These are phyloP conservation scores for Anastrepha ludens DNA, from an alignment of 1,140 invertebrate genomes.

Conservation along the genomic window DNA sequence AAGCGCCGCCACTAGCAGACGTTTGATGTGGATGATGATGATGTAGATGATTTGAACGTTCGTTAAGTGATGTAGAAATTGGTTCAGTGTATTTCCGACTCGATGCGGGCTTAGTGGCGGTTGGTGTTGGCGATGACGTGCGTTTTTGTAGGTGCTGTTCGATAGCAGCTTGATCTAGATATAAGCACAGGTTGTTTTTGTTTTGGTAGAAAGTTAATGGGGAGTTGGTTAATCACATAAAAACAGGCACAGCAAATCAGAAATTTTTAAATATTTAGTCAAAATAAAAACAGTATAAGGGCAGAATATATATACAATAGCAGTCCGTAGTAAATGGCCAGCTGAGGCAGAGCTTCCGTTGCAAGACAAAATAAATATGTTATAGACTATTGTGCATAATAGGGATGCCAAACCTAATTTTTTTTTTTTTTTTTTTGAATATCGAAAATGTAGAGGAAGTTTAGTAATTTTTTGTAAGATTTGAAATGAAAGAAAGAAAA, in stretches of 20 bases:
- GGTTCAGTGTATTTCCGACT: constrained; percentile 53
- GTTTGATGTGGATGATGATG: constrained; percentile 44
- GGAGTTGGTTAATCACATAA: neutral
- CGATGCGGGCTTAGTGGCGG: constrained; percentile 61
- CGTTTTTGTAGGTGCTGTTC: constrained; percentile 35
- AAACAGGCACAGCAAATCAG: neutral
- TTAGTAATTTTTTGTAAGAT: too few relatives aligned
- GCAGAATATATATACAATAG: too few relatives aligned
- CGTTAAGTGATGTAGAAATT: constrained; percentile 46
- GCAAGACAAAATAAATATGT: neutral
- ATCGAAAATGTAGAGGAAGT: too few relatives aligned
- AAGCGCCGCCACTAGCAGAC: constrained; percentile 54
- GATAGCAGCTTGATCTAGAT: constrained; percentile 4
- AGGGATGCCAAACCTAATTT: too few relatives aligned
- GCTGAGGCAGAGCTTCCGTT: neutral
- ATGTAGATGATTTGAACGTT: constrained; percentile 49
- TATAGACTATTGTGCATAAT: too few relatives aligned
- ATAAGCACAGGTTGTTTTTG: neutral
- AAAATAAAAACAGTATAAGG: too few relatives aligned
- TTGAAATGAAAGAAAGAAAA: too few relatives aligned
- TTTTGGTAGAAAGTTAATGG: neutral
- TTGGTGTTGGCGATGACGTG: constrained; percentile 63
- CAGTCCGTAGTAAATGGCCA: neutral
- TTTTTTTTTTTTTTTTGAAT: too few relatives aligned
- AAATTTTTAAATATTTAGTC: neutral